A percentile compares a stretch with the other conserved stretches of the same genome.
These are phyloP conservation scores for Adelosebastes latens DNA, from an alignment of 2,797 vertebrate genomes.

Conservation along the genomic window DNA sequence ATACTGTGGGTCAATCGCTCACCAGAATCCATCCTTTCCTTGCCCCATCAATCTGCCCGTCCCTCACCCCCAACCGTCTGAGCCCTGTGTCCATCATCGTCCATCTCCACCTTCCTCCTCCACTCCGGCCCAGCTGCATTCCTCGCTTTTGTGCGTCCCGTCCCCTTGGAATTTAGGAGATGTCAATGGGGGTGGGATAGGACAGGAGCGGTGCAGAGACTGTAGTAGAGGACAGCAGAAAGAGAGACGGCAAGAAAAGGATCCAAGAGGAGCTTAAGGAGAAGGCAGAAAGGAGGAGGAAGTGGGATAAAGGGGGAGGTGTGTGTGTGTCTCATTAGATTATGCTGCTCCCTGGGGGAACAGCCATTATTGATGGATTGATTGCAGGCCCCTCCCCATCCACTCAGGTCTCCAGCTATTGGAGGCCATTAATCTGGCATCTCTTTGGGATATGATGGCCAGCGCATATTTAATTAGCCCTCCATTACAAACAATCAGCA, in stretches of 20 bases:
- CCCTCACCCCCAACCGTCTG: conserved; percentile 8
- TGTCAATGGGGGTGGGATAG: conserved; percentile 35
- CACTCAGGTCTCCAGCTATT: conserved; percentile 61
- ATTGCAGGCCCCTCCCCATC: conserved; percentile 74
- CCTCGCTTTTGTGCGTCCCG: conserved; percentile 63
- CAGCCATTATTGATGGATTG: conserved; percentile 80
- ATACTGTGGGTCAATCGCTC: background rate
- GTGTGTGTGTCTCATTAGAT: conserved; percentile 71
- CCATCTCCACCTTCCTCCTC: conserved; percentile 44
- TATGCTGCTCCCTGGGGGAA: conserved; percentile 70
- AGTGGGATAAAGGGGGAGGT: conserved; percentile 55
- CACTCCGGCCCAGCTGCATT: conserved; percentile 64
- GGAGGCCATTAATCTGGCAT: conserved; percentile 69
- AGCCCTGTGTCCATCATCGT: conserved; percentile 14
- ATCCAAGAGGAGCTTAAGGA: conserved; percentile 33
- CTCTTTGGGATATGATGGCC: conserved; percentile 68
- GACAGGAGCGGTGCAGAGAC: conserved; percentile 18
- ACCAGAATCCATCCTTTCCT: background rate
- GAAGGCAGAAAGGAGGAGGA: conserved; percentile 49
- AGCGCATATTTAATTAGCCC: conserved; percentile 76
- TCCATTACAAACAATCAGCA: conserved; percentile 58
- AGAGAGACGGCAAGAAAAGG: conserved; percentile 19
- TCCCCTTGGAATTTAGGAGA: conserved; percentile 70
- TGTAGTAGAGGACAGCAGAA: conserved; percentile 30
- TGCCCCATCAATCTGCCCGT: conserved; percentile 34